Evolutionary conservation across 1,140 invertebrate species (phyloP).

Genomic region (Armadillidium nasatum): DNA sequence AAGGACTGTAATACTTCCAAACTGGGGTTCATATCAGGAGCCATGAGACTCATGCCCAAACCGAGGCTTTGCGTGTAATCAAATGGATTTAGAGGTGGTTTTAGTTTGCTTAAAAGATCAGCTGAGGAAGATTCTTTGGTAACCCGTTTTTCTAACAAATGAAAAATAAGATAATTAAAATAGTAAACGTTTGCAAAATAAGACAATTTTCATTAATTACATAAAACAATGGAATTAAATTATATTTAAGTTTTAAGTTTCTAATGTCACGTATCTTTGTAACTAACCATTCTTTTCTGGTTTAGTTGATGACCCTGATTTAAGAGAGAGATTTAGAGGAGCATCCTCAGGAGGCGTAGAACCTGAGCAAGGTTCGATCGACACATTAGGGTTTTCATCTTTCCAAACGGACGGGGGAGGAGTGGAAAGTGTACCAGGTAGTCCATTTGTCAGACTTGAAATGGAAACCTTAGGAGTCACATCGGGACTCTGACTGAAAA

Average conservation of each 20-base stretch:
- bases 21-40: slow-evolving; percentile 33
- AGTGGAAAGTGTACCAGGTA: slow-evolving; percentile 2
- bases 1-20: slow-evolving; percentile 41
- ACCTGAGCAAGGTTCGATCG: slow-evolving; percentile 33
- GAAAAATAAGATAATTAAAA: background rate
- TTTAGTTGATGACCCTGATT: slow-evolving; percentile 55
- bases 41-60: slow-evolving; percentile 27
- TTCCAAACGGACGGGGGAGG: slow-evolving; percentile 26
- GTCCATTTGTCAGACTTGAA: slow-evolving; percentile 21
- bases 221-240: too few species aligned
- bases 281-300: slow-evolving; percentile 44
- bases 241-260: background rate
- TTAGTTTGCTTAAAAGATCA: slow-evolving; percentile 7
- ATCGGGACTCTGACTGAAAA: slow-evolving; percentile 19
- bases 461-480: slow-evolving; percentile 41
- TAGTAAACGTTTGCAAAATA: too few species aligned
- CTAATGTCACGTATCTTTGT: background rate
- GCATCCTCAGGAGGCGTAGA: slow-evolving; percentile 54
- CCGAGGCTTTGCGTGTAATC: slow-evolving; percentile 26
- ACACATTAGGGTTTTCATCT: slow-evolving; percentile 36
- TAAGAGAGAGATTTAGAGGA: slow-evolving; percentile 73
- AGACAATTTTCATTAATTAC: too few species aligned
- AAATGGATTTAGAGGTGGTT: slow-evolving; percentile 3
- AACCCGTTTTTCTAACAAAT: background rate
- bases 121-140: slow-evolving; percentile 9